A percentile compares a stretch with the other conserved stretches of the same genome.
These are phyloP conservation scores for Ceramica pisi DNA, from an alignment of 2,888 invertebrate species.

Conservation along the genomic window DNA sequence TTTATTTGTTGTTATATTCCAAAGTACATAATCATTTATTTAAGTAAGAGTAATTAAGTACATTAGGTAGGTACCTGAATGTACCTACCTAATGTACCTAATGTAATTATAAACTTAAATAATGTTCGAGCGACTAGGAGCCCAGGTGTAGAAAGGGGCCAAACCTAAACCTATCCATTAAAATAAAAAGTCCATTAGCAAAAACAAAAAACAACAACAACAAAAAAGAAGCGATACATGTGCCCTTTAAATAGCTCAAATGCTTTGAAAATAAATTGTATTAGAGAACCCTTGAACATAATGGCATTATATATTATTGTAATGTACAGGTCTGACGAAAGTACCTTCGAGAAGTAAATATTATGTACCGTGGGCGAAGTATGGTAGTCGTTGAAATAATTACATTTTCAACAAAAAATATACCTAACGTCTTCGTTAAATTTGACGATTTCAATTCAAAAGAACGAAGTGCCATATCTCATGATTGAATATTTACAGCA, in stretches of 20 bases:
- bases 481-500: too few species aligned
- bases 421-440: not conserved
- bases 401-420: not conserved
- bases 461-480: too few species aligned
- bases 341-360: slow-evolving; percentile 8
- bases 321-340: slow-evolving; percentile 32
- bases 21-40: too few species aligned
- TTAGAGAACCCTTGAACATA: slow-evolving; percentile 36
- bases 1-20: too few species aligned
- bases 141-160: not conserved
- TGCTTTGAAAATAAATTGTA: slow-evolving; percentile 42
- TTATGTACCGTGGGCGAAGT: not conserved
- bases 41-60: too few species aligned
- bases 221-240: slow-evolving; percentile 11
- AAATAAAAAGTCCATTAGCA: slow-evolving; percentile 41
- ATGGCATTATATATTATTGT: too few species aligned
- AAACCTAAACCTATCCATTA: not conserved
- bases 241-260: slow-evolving; percentile 41
- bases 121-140: too few species aligned
- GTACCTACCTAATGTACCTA: too few species aligned
- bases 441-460: not conserved
- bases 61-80: too few species aligned
- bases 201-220: slow-evolving; percentile 30
- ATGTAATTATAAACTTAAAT: too few species aligned
- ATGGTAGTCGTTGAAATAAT: not conserved